Evolutionary conservation across 2,888 invertebrate species (phyloP).

Genomic region (Volucella inanis): DNA sequence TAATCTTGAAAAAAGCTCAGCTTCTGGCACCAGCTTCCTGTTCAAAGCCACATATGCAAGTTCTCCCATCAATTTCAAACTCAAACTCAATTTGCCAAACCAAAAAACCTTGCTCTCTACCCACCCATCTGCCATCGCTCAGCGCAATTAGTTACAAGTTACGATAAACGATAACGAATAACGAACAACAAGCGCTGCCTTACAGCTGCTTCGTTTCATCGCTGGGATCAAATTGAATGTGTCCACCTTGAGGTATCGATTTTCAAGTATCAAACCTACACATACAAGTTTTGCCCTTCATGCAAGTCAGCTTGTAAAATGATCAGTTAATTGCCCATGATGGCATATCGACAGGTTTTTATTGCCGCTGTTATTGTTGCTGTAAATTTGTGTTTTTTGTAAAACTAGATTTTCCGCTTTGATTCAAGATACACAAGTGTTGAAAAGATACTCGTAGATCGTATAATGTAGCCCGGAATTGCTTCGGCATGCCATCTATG

Average conservation of each 20-base stretch:
- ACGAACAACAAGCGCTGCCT: too few relatives aligned
- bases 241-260: conserved; percentile 56
- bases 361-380: conserved; percentile 8
- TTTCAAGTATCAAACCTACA: conserved; percentile 28
- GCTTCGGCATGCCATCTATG: too few relatives aligned
- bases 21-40: too few relatives aligned
- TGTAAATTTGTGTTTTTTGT: background rate
- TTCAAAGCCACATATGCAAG: too few relatives aligned
- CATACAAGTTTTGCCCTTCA: conserved; percentile 34
- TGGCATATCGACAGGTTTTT: conserved; percentile 39
- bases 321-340: conserved; percentile 53
- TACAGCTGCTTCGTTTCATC: conserved; percentile 16
- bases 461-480: conserved; percentile 19
- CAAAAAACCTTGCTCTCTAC: conserved; percentile 6
- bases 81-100: too few relatives aligned
- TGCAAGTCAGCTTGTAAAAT: conserved; percentile 34
- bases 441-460: background rate
- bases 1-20: too few relatives aligned
- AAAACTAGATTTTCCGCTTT: conserved; percentile 46
- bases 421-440: conserved; percentile 4
- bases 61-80: too few relatives aligned
- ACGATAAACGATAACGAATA: too few relatives aligned
- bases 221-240: conserved; percentile 36
- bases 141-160: too few relatives aligned
- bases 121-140: background rate